Conservation (phyloP, 1,140 invertebrate species). For the Dryas iulia region DNA sequence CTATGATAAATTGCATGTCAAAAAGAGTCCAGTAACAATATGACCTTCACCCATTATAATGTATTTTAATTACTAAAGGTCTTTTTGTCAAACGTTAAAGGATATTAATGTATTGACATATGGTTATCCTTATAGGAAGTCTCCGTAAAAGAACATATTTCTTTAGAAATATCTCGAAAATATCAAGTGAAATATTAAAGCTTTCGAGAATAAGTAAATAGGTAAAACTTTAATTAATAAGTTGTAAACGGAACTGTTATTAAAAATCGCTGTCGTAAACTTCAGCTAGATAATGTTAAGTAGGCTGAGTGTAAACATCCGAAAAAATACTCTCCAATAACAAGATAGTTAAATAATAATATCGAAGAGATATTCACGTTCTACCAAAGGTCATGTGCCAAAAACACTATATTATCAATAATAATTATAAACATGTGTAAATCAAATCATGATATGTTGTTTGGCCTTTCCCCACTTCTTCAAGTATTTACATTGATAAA, state of each 20-base stretch:
- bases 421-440: conserved; percentile 24
- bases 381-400: conserved; percentile 29
- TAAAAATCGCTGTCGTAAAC: not conserved
- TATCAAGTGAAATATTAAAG: no score
- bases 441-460: conserved; percentile 22
- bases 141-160: no score
- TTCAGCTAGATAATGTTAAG: not conserved
- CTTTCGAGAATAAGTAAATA: no score
- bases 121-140: no score
- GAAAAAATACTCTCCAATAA: conserved; percentile 4
- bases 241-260: not conserved
- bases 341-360: conserved; percentile 1
- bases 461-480: conserved; percentile 23
- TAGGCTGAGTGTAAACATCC: not conserved
- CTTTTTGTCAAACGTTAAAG: no score
- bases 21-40: no score
- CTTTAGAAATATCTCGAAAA: no score
- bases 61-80: no score
- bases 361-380: conserved; percentile 17
- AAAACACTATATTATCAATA: conserved; percentile 26
- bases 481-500: not conserved
- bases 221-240: not conserved
- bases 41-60: no score
- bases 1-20: no score
- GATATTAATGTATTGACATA: no score